Evolutionary conservation across 2,797 vertebrate species (phyloP), one percentile per base, ranked within the genome.

Genomic region (Hoplostethus atlanticus): DNA sequence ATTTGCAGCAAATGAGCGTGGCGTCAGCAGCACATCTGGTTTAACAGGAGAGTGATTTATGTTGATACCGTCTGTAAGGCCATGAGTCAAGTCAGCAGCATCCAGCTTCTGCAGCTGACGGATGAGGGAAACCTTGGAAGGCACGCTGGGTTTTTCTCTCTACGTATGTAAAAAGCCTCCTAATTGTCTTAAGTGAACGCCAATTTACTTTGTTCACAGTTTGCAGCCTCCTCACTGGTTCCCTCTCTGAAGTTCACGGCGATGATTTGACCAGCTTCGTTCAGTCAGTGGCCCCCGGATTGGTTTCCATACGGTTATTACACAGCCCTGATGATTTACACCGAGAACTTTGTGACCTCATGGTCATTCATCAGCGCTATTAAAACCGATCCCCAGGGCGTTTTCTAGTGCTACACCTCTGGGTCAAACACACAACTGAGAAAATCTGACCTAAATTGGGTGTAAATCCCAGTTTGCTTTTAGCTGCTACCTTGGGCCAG

Each of bases 21-120:
- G 50, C 48, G 58, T 70, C 50, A 31, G 6, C 6, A 9, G 28
- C 62, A 55, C 9, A 48, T 71, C 58, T 68, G 10, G 47, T 59
- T 73, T 28, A 63, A 57, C 55, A 3, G 55, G 3, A 60, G 36
- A 38, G 30, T 65, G 66, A 71, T 66, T 71, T 60, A 66, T 76
- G 59, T 58, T 73, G 31, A 42, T 34, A 15, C 1, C 16, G 3
- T 47, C 57, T 15, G 7, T 40, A 60, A 56, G 21, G 30, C 42
- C 42, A 53, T 13, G 30, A 36, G 17, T 65, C 30, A 65, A 73
- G 46, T 64, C 44, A 58, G 16, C 28, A 11, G 36, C 55, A 51
- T 52, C 47, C 59, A 58, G 59, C 51, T 50, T 57, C 21, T 31
- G 15, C 54, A 53, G 47, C 16, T 16, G 40, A 59, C 53, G 28